Percentiles rank a stretch among this genome's conserved stretches.
Conservation (phyloP, 1,140 invertebrate species). For the Hyles vespertilio region DNA sequence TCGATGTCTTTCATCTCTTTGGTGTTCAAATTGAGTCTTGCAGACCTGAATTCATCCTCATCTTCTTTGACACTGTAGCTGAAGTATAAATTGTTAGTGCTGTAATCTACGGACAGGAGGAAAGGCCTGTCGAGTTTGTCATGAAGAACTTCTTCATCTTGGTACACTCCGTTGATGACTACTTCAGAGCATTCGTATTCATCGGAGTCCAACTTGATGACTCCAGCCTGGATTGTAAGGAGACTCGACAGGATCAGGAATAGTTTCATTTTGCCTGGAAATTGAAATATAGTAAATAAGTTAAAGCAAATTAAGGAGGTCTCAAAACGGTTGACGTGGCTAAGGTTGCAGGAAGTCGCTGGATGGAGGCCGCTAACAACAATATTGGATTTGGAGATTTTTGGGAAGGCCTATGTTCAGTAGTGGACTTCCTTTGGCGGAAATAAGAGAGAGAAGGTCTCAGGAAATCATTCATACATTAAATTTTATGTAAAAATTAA, state of each 20-base stretch:
- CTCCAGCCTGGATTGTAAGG: slow-evolving; percentile 29
- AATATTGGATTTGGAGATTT: too few relatives aligned
- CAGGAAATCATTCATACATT: too few relatives aligned
- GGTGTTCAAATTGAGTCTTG: slow-evolving; percentile 45
- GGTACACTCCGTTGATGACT: slow-evolving; percentile 30
- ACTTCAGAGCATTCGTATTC: slow-evolving; percentile 30
- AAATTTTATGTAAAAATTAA: too few relatives aligned
- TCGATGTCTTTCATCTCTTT: slow-evolving; percentile 43
- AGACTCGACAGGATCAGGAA: slow-evolving; percentile 26
- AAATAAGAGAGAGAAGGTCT: too few relatives aligned
- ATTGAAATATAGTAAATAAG: background rate
- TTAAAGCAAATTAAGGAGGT: too few relatives aligned
- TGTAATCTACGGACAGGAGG: slow-evolving; percentile 41
- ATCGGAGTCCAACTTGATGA: slow-evolving; percentile 30
- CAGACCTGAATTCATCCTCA: slow-evolving; percentile 40
- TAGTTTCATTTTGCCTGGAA: slow-evolving; percentile 36
- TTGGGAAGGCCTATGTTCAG: too few relatives aligned
- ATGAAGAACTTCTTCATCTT: slow-evolving; percentile 39
- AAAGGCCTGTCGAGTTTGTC: slow-evolving; percentile 45
- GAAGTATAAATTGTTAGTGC: slow-evolving; percentile 47
- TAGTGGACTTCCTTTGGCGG: too few relatives aligned
- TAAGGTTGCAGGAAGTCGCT: too few relatives aligned
- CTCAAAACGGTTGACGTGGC: too few relatives aligned
- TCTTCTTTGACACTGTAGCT: slow-evolving; percentile 42
- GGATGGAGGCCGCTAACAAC: too few relatives aligned